Evolutionary conservation across 1,140 invertebrate genomes (phyloP).

Genomic region (Ostrea edulis): DNA sequence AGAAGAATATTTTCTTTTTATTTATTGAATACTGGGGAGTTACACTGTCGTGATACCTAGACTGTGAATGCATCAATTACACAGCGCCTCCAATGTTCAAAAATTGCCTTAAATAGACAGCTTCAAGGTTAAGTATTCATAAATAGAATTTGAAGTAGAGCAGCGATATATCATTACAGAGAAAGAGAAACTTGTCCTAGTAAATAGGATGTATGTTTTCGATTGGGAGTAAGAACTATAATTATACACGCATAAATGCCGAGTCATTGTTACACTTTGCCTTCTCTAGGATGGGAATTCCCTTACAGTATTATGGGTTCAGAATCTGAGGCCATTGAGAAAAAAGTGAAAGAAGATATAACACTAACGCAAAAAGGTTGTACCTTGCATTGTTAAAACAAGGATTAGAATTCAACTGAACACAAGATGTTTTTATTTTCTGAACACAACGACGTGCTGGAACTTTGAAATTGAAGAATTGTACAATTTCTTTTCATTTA

Average conservation of each 20-base stretch:
- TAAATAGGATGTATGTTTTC: neutral
- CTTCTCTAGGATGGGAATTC: neutral
- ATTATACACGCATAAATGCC: neutral
- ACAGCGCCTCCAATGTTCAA: neutral
- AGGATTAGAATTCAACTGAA: constrained; percentile 4
- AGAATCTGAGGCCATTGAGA: constrained; percentile 14
- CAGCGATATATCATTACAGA: neutral
- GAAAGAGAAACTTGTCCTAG: neutral
- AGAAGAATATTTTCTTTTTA: neutral
- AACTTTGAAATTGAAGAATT: constrained; percentile 2
- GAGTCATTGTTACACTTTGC: neutral
- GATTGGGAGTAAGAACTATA: neutral
- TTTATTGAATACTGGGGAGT: neutral
- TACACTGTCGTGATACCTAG: neutral
- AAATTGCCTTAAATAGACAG: neutral
- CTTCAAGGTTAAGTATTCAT: neutral
- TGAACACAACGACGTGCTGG: neutral
- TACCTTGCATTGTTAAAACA: neutral
- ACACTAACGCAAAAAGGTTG: neutral
- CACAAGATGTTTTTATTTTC: neutral
- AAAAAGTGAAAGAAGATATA: neutral
- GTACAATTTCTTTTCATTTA: neutral
- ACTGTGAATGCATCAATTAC: constrained; percentile 30
- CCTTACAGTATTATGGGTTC: neutral
- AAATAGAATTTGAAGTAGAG: neutral